Evolutionary conservation across 2,113 vertebrate species (phyloP).

Genomic region (Pygoscelis antarcticus): DNA sequence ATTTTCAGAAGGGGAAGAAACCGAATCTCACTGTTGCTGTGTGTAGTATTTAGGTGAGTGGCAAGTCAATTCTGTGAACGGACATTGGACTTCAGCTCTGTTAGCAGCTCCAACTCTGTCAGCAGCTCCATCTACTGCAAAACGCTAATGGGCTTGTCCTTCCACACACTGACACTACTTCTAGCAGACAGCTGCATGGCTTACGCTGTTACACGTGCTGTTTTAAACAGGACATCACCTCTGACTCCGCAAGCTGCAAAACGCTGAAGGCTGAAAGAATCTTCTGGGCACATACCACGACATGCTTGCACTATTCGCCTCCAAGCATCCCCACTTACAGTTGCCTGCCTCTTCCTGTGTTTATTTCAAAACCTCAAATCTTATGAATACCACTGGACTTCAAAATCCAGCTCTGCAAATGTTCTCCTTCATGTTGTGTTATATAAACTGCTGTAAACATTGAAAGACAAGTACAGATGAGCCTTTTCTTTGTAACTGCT

Average conservation of each 20-base stretch:
- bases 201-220: rapidly evolving
- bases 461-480: not conserved
- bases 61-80: not conserved
- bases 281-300: not conserved
- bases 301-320: not conserved
- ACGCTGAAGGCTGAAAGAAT: not conserved
- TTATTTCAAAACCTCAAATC: not conserved
- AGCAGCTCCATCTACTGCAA: not conserved
- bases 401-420: not conserved
- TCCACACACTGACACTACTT: not conserved
- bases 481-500: not conserved
- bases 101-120: not conserved
- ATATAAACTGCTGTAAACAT: not conserved
- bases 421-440: not conserved
- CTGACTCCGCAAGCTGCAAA: not conserved
- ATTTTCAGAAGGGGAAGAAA: not conserved
- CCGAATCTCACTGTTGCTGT: not conserved
- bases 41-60: not conserved
- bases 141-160: not conserved
- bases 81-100: not conserved
- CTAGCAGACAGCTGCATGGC: not conserved
- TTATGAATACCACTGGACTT: not conserved
- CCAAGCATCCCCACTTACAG: not conserved
- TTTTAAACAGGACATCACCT: not conserved
- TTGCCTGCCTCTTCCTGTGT: not conserved